A percentile compares a stretch with the other conserved stretches of the same genome.
Conservation (phyloP, 92 coral and sea anemone genomes). For the Palythoa heliodiscus region DNA sequence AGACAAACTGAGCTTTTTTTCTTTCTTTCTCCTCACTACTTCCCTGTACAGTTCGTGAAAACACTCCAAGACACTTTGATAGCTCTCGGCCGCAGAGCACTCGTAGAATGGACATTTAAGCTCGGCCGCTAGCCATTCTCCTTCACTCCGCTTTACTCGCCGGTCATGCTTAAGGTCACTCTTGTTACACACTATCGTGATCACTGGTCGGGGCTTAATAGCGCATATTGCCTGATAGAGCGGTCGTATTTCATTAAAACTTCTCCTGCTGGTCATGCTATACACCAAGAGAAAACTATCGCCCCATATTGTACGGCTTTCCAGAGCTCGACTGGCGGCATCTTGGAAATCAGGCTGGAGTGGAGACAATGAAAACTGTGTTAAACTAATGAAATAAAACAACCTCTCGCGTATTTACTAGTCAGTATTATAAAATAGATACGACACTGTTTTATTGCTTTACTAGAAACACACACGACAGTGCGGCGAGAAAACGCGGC, state of each 20-base stretch:
- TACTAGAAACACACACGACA: too few relatives aligned
- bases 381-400: too few relatives aligned
- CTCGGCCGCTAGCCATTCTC: conserved; percentile 56
- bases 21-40: conserved; percentile 65
- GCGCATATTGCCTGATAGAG: conserved; percentile 54
- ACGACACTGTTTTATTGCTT: too few relatives aligned
- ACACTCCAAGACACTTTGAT: conserved; percentile 51
- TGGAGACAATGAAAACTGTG: background rate
- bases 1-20: conserved; percentile 66
- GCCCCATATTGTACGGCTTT: conserved; percentile 71
- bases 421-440: too few relatives aligned
- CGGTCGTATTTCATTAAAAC: conserved; percentile 63
- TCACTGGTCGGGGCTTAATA: conserved; percentile 62
- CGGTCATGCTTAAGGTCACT: conserved; percentile 74
- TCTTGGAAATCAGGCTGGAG: conserved; percentile 44
- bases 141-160: conserved; percentile 65
- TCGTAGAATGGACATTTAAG: conserved; percentile 72
- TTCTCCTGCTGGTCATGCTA: conserved; percentile 69
- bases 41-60: conserved; percentile 82
- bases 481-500: too few relatives aligned
- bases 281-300: conserved; percentile 79
- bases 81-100: conserved; percentile 79
- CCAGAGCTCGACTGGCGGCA: conserved; percentile 49
- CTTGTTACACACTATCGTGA: conserved; percentile 76
- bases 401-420: too few relatives aligned